Evolutionary conservation across 2,113 vertebrate species (phyloP).

Genomic region (Acanthochromis polyacanthus): DNA sequence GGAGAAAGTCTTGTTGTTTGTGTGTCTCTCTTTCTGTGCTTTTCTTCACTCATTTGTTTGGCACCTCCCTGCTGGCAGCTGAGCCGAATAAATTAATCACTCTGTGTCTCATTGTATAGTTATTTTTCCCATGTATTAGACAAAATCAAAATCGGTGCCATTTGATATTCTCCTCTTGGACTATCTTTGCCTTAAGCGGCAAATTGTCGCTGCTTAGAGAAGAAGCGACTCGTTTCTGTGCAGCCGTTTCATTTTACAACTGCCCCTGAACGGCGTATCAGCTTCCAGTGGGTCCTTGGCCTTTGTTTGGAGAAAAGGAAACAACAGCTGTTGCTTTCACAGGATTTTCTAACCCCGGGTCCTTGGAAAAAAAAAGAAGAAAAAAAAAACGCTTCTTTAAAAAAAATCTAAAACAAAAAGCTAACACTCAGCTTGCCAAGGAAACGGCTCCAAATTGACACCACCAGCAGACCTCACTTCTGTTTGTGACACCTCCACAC

Average conservation of each 20-base stretch:
- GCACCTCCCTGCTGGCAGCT: slow-evolving; percentile 60
- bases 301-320: slow-evolving; percentile 78
- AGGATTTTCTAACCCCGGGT: slow-evolving; percentile 90
- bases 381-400: slow-evolving; percentile 75
- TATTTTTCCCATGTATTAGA: neutral
- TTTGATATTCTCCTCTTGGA: slow-evolving; percentile 44
- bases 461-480: slow-evolving; percentile 57
- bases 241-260: slow-evolving; percentile 66
- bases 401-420: slow-evolving; percentile 77
- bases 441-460: slow-evolving; percentile 81
- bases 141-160: slow-evolving; percentile 27
- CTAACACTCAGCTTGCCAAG: slow-evolving; percentile 82
- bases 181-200: slow-evolving; percentile 53
- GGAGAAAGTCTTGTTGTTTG: slow-evolving; percentile 56
- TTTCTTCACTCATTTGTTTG: slow-evolving; percentile 63
- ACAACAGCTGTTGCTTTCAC: slow-evolving; percentile 96
- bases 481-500: slow-evolving; percentile 32
- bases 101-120: slow-evolving; percentile 36
- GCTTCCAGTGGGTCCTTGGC: slow-evolving; percentile 78
- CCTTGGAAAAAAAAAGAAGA: slow-evolving; percentile 79
- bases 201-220: slow-evolving; percentile 58
- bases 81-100: slow-evolving; percentile 69
- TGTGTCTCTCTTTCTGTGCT: slow-evolving; percentile 44
- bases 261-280: slow-evolving; percentile 74
- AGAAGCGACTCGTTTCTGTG: slow-evolving; percentile 55